Evolutionary conservation across 2,888 invertebrate species (phyloP).

Genomic region (Polymixis flavicincta): DNA sequence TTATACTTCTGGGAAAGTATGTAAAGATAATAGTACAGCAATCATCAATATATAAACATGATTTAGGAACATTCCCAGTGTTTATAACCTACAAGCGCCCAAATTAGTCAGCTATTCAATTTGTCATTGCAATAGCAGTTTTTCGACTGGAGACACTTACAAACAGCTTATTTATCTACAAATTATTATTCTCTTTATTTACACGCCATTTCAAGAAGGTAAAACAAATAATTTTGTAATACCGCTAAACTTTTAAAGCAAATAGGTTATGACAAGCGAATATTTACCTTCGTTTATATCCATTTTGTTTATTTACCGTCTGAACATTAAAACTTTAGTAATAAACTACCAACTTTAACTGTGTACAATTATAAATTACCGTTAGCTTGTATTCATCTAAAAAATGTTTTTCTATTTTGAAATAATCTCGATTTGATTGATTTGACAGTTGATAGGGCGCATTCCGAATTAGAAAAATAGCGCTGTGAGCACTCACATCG

Average conservation of each 20-base stretch:
- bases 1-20: not conserved
- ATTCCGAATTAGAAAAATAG: no score
- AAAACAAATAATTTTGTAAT: constrained; percentile 15
- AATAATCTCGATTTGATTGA: constrained; percentile 44
- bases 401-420: constrained; percentile 58
- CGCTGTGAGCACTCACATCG: no score
- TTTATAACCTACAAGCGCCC: constrained; percentile 56
- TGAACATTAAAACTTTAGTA: constrained; percentile 37
- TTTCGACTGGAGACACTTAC: not conserved
- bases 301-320: constrained; percentile 69
- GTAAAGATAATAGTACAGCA: not conserved
- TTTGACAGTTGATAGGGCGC: constrained; percentile 58
- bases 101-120: not conserved
- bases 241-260: constrained; percentile 64
- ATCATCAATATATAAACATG: not conserved
- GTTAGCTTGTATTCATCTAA: constrained; percentile 1
- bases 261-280: constrained; percentile 63
- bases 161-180: not conserved
- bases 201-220: not conserved
- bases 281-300: constrained; percentile 85
- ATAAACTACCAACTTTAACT: constrained; percentile 36
- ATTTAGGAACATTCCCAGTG: constrained; percentile 17
- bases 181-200: not conserved
- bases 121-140: not conserved
- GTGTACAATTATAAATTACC: constrained; percentile 1